Percentiles rank a stretch among this genome's conserved stretches.
Evolutionary conservation across 2,888 invertebrate species (phyloP).

Genomic region (Myathropa florea): DNA sequence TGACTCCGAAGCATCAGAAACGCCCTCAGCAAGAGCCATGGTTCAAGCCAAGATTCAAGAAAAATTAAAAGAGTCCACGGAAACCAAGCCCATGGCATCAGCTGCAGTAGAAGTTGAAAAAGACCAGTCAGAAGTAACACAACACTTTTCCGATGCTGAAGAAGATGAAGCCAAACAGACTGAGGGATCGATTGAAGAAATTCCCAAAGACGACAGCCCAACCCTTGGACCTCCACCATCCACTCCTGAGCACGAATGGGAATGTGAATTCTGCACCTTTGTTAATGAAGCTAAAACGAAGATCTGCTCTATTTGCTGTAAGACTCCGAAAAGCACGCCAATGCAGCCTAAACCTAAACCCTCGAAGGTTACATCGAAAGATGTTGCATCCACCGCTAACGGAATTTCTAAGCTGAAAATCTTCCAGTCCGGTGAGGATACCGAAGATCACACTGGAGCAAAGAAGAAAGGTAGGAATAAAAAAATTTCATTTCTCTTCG

Average conservation of each 20-base stretch:
- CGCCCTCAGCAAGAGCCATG: constrained; percentile 76
- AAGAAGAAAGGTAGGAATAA: constrained; percentile 87
- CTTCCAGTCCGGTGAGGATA: constrained; percentile 74
- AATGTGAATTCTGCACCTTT: constrained; percentile 94
- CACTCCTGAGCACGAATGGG: constrained; percentile 86
- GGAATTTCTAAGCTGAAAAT: constrained; percentile 69
- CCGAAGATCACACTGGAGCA: constrained; percentile 74
- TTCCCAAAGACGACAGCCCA: constrained; percentile 64
- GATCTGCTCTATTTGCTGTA: constrained; percentile 93
- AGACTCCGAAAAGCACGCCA: constrained; percentile 83
- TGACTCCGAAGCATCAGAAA: constrained; percentile 79
- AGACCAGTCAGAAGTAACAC: not conserved
- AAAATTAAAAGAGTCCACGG: constrained; percentile 75
- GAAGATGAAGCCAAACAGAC: constrained; percentile 62
- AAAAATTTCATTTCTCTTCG: constrained; percentile 89
- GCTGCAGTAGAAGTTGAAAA: constrained; percentile 32
- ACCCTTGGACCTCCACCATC: constrained; percentile 81
- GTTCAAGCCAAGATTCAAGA: constrained; percentile 80
- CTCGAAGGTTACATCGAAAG: constrained; percentile 43
- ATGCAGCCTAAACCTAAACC: constrained; percentile 36
- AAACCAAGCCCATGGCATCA: constrained; percentile 38
- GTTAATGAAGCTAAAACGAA: constrained; percentile 90
- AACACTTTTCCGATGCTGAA: constrained; percentile 50
- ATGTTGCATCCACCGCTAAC: constrained; percentile 59
- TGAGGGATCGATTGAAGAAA: constrained; percentile 46